Conservation (phyloP, 2,113 vertebrate genomes). For the Rattus norvegicus region GRCr8 NC_086019.1:65907001-65907500, state of each 20-base stretch:
- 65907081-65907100: slow-evolving; percentile 31
- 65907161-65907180: background rate
- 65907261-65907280: background rate
- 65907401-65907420: background rate
- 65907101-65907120: background rate
- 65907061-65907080: background rate
- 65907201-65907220: slow-evolving; percentile 20
- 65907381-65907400: background rate
- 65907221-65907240: background rate
- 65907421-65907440: background rate
- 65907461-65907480: background rate
- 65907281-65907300: background rate
- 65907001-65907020: slow-evolving; percentile 39
- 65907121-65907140: background rate
- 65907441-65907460: slow-evolving; percentile 40
- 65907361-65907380: background rate
- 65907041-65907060: slow-evolving; percentile 45
- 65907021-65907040: slow-evolving; percentile 44
- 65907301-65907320: background rate
- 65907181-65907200: background rate
- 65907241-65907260: background rate
- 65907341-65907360: background rate
- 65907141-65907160: background rate
- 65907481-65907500: slow-evolving; percentile 17
- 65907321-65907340: background rate